phyloP scores from a whole-genome alignment of 2,113 vertebrate genomes.

The Nansenia antarctica region DNA sequence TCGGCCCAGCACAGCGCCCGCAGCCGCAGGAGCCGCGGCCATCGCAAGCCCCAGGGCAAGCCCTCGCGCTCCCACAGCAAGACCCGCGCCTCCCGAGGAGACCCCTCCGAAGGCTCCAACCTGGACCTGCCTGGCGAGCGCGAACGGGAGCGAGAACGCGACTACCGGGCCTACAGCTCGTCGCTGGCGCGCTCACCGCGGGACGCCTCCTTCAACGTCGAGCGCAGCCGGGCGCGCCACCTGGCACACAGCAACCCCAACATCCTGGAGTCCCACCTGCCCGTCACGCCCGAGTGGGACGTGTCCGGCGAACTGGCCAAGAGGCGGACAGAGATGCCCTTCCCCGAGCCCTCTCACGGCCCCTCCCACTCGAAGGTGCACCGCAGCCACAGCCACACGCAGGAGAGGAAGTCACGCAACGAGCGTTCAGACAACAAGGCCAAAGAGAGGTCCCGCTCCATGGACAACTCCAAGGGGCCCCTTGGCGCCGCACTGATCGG shows the following conservation, averaged over 20 bases:
- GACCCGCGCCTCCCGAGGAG: conserved; percentile 88
- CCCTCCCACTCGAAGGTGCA: conserved; percentile 95
- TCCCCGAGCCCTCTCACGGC: conserved; percentile 93
- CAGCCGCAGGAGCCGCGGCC: conserved; percentile 89
- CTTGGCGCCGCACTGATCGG: conserved; percentile 84
- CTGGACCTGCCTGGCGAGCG: conserved; percentile 83
- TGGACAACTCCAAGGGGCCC: conserved; percentile 97
- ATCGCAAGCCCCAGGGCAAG: conserved; percentile 91
- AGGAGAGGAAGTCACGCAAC: conserved; percentile 92
- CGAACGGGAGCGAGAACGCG: no score
- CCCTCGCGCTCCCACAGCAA: conserved; percentile 92
- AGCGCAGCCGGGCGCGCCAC: conserved; percentile 86
- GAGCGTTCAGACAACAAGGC: conserved; percentile 93
- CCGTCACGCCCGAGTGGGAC: conserved; percentile 97
- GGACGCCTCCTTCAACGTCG: conserved; percentile 89
- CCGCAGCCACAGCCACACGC: conserved; percentile 97
- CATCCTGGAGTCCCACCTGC: conserved; percentile 91
- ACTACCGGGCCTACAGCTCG: conserved; percentile 88
- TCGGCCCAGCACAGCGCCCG: conserved; percentile 93
- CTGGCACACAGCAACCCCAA: conserved; percentile 91
- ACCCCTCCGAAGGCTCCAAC: conserved; percentile 89
- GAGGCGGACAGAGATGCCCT: conserved; percentile 96
- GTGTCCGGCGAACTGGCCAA: conserved; percentile 96
- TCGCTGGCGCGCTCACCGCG: conserved; percentile 84
- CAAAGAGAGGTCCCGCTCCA: conserved; percentile 95